A percentile compares a stretch with the other conserved stretches of the same genome.
Conservation (phyloP, 2,113 vertebrate species). For the Enhydra lutris region DNA sequence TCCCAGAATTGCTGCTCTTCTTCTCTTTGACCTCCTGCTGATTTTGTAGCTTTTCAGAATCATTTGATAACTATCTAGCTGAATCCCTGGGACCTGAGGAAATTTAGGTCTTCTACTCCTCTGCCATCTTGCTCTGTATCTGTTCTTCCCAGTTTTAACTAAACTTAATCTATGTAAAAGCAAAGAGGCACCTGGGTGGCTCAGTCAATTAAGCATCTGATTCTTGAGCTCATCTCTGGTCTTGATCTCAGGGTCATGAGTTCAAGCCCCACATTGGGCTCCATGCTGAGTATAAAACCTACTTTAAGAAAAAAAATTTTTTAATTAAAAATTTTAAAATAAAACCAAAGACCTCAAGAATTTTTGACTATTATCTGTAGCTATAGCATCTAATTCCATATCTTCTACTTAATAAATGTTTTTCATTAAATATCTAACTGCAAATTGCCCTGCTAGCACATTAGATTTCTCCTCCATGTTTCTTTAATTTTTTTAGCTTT, state of each 20-base stretch:
- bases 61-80: too few relatives aligned
- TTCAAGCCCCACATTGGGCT: background rate
- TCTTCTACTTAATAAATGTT: background rate
- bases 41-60: too few relatives aligned
- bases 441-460: background rate
- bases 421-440: background rate
- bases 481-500: background rate
- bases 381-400: background rate
- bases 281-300: background rate
- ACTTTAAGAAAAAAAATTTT: background rate
- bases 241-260: background rate
- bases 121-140: too few relatives aligned
- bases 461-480: background rate
- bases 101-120: too few relatives aligned
- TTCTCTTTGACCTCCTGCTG: too few relatives aligned
- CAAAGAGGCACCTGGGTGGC: too few relatives aligned
- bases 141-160: background rate
- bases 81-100: too few relatives aligned
- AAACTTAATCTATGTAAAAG: background rate
- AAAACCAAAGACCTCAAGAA: background rate
- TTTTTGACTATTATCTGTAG: background rate
- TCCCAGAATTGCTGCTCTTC: too few relatives aligned
- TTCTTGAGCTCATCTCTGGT: background rate
- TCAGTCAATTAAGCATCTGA: background rate
- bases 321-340: background rate